A percentile compares a stretch with the other conserved stretches of the same genome.
phyloP scores from a whole-genome alignment of 2,888 invertebrate species.

The Ormyrus nitidulus region DNA sequence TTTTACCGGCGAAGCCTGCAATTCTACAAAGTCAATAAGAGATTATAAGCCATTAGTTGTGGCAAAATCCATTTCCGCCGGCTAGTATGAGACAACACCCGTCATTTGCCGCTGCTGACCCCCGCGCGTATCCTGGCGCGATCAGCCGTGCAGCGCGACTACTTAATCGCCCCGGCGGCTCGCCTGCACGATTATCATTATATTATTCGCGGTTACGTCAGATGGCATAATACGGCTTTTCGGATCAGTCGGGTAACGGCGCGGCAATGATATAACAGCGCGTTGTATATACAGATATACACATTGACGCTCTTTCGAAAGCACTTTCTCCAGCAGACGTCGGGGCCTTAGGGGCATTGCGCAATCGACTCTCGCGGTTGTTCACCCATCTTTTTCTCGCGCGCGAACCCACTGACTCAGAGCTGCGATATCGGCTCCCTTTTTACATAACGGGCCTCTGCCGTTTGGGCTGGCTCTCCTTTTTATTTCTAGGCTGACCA shows the following conservation, averaged over 20 bases:
- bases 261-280: constrained; percentile 43
- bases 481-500: too few species aligned
- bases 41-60: too few species aligned
- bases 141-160: constrained; percentile 2
- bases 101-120: neutral
- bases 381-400: constrained; percentile 42
- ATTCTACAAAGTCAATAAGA: too few species aligned
- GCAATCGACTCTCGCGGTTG: constrained; percentile 45
- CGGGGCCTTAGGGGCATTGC: constrained; percentile 2
- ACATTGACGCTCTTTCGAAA: constrained; percentile 36
- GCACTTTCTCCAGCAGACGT: constrained; percentile 46
- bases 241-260: constrained; percentile 11
- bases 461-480: too few species aligned
- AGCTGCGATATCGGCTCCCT: too few species aligned
- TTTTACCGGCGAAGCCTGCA: neutral
- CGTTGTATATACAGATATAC: neutral
- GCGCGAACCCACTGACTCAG: neutral
- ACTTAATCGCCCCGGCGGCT: neutral
- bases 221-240: constrained; percentile 34
- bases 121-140: neutral
- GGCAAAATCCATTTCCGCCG: neutral
- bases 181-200: constrained; percentile 17
- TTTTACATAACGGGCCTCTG: too few species aligned
- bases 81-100: neutral
- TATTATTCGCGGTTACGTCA: constrained; percentile 37